Conservation (phyloP, 37 sponge, comb jelly and placozoan genomes). For the Geodia barretti region DNA sequence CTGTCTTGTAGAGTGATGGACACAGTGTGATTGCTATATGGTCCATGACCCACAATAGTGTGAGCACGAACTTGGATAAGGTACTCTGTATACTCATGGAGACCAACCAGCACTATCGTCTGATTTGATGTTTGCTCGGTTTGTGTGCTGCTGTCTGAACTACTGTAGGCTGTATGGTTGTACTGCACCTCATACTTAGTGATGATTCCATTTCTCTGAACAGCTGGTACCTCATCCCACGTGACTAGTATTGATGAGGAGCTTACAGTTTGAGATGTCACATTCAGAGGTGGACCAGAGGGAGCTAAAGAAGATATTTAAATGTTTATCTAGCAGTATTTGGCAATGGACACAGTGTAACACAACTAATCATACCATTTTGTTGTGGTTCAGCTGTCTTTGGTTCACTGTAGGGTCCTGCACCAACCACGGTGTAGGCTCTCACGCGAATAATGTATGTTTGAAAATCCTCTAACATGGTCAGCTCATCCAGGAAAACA, state of each 20-base stretch:
- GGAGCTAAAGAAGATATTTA: neutral
- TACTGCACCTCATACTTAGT: neutral
- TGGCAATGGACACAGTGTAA: neutral
- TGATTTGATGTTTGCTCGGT: neutral
- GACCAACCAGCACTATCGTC: neutral
- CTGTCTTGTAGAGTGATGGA: constrained; percentile 30
- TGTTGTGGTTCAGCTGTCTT: neutral
- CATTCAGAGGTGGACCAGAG: neutral
- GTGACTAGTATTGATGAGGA: neutral
- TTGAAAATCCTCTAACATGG: neutral
- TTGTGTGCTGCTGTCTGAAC: neutral
- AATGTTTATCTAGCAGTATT: too few species aligned
- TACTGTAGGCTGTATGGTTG: neutral
- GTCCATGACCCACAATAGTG: neutral
- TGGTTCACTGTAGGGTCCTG: constrained; percentile 23
- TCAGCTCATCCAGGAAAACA: neutral
- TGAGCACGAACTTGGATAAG: neutral
- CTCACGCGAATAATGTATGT: constrained; percentile 35
- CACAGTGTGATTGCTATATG: neutral
- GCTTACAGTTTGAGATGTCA: neutral
- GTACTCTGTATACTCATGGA: constrained; percentile 11
- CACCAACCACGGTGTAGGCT: constrained; percentile 29
- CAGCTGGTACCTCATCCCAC: neutral
- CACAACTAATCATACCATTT: neutral
- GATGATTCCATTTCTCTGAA: constrained; percentile 28